Percentiles rank a stretch among this genome's conserved stretches.
Evolutionary conservation across 2,113 vertebrate genomes (phyloP).

Genomic region (Lampris incognitus): DNA sequence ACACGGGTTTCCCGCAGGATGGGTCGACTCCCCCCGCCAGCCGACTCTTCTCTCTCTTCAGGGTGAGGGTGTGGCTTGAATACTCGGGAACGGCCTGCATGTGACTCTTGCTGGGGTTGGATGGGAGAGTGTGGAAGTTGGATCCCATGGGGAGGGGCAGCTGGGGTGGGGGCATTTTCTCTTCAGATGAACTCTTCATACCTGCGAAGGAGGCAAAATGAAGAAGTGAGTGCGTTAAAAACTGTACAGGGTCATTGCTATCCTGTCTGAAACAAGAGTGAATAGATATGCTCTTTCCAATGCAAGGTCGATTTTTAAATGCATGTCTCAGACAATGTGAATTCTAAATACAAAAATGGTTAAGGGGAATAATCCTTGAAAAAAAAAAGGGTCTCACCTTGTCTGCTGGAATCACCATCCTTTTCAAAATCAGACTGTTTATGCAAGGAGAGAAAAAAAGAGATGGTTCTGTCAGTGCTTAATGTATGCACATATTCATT

Average conservation of each 20-base stretch:
- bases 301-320: slow-evolving; percentile 33
- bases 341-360: slow-evolving; percentile 64
- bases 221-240: not conserved
- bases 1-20: slow-evolving; percentile 87
- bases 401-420: slow-evolving; percentile 95
- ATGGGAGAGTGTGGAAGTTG: slow-evolving; percentile 96
- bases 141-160: slow-evolving; percentile 89
- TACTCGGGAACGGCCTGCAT: slow-evolving; percentile 92
- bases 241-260: not conserved
- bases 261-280: not conserved
- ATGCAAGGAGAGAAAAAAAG: slow-evolving; percentile 53
- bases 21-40: slow-evolving; percentile 74
- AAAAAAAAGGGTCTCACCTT: slow-evolving; percentile 85
- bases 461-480: slow-evolving; percentile 56
- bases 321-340: slow-evolving; percentile 28
- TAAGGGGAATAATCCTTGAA: slow-evolving; percentile 4
- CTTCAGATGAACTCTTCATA: slow-evolving; percentile 91
- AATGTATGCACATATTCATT: slow-evolving; percentile 66
- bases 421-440: slow-evolving; percentile 97
- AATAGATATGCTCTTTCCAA: slow-evolving; percentile 24
- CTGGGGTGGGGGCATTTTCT: slow-evolving; percentile 88
- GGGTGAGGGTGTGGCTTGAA: slow-evolving; percentile 94
- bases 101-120: slow-evolving; percentile 91
- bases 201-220: slow-evolving; percentile 72
- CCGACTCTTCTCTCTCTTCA: slow-evolving; percentile 92